phyloP scores from a whole-genome alignment of 2,888 invertebrate genomes.

The Papilio demoleus region DNA sequence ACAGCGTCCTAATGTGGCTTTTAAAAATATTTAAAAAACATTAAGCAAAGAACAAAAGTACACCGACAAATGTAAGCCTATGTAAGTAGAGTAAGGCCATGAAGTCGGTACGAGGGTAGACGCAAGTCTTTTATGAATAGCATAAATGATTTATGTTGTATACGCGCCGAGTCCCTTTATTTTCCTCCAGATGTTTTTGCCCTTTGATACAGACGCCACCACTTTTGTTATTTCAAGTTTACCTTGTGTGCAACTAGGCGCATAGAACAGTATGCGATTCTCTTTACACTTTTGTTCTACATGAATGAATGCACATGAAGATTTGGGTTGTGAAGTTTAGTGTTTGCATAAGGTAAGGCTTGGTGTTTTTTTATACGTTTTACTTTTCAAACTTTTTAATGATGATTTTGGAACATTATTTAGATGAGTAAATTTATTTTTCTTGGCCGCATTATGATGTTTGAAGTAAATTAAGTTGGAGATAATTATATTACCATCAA shows the following conservation, averaged over 20 bases:
- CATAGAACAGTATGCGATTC: slow-evolving; percentile 29
- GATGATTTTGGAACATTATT: neutral
- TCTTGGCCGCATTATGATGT: neutral
- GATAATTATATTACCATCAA: slow-evolving; percentile 23
- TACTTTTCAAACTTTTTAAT: neutral
- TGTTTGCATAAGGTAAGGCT: slow-evolving; percentile 17
- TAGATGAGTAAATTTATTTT: neutral
- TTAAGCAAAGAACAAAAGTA: slow-evolving; percentile 15
- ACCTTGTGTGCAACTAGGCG: slow-evolving; percentile 27
- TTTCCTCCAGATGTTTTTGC: slow-evolving; percentile 49
- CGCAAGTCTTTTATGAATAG: slow-evolving; percentile 80
- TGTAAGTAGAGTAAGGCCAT: slow-evolving; percentile 26
- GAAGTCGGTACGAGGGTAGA: slow-evolving; percentile 53
- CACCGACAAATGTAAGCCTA: slow-evolving; percentile 1
- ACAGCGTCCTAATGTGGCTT: neutral
- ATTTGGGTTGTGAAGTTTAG: neutral
- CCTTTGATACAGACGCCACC: slow-evolving; percentile 51
- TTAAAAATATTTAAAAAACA: slow-evolving; percentile 9
- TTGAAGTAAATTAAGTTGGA: neutral
- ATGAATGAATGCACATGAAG: slow-evolving; percentile 15
- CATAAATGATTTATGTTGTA: slow-evolving; percentile 78
- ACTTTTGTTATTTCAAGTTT: slow-evolving; percentile 40
- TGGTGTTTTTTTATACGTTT: neutral
- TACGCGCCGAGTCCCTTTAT: slow-evolving; percentile 56
- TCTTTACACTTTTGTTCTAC: slow-evolving; percentile 30